Evolutionary conservation across 2,888 invertebrate species (phyloP).

Genomic region (Nomada ferruginata): DNA sequence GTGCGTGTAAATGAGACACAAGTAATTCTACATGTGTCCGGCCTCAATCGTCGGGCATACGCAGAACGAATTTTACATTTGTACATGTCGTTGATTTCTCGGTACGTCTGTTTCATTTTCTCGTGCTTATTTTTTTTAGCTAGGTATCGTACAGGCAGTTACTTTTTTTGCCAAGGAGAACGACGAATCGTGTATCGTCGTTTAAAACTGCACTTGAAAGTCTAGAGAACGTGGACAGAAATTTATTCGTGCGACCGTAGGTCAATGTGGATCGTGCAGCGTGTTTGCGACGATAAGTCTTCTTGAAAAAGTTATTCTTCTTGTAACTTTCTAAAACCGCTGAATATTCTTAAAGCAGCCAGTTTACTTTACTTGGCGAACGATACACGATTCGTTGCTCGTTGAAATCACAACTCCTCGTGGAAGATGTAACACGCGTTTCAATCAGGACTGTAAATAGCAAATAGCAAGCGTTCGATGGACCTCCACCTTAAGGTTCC

Average conservation of each 20-base stretch:
- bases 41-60: slow-evolving; percentile 40
- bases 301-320: too few relatives aligned
- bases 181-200: not conserved
- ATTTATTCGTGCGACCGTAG: not conserved
- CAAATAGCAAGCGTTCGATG: slow-evolving; percentile 61
- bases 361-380: not conserved
- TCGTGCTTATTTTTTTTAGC: slow-evolving; percentile 48
- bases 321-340: too few relatives aligned
- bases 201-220: too few relatives aligned
- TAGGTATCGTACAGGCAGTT: slow-evolving; percentile 47
- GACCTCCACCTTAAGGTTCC: slow-evolving; percentile 65
- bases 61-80: slow-evolving; percentile 61
- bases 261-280: too few relatives aligned
- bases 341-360: not conserved
- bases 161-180: slow-evolving; percentile 25
- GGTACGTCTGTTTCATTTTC: slow-evolving; percentile 43
- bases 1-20: slow-evolving; percentile 29
- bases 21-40: slow-evolving; percentile 48
- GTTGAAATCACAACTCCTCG: slow-evolving; percentile 34
- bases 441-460: slow-evolving; percentile 71
- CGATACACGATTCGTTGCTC: slow-evolving; percentile 4
- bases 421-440: slow-evolving; percentile 51
- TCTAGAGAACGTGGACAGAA: not conserved
- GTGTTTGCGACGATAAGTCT: too few relatives aligned
- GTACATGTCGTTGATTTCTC: slow-evolving; percentile 51